Percentiles rank a stretch among this genome's conserved stretches.
These are phyloP conservation scores for Tenualosa thibaudeaui DNA, from an alignment of 2,797 vertebrate species.

Conservation along the genomic window DNA sequence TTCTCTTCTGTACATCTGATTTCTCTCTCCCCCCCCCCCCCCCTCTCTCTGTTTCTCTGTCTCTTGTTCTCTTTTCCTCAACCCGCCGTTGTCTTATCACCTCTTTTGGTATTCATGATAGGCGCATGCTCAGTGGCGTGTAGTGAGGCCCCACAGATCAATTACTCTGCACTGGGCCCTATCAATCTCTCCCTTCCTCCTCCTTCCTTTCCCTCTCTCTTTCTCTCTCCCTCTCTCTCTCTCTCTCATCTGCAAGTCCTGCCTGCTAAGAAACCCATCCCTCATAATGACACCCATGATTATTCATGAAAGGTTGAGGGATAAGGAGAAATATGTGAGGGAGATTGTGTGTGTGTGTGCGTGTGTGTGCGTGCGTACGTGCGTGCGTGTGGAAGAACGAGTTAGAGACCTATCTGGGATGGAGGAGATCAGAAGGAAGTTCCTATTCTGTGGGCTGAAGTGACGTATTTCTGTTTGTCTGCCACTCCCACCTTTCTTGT, in stretches of 20 bases:
- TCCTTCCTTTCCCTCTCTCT: not conserved
- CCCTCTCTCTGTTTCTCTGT: conserved; percentile 11
- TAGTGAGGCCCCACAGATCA: conserved; percentile 51
- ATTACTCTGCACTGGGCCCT: conserved; percentile 54
- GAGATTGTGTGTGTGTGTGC: not conserved
- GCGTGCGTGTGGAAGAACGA: conserved; percentile 12
- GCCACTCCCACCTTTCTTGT: not conserved
- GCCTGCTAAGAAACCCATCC: conserved; percentile 52
- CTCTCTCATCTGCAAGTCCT: conserved; percentile 63
- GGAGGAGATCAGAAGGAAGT: conserved; percentile 31
- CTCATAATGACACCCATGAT: conserved; percentile 65
- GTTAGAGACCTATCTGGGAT: not conserved
- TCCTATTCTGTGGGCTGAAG: not conserved
- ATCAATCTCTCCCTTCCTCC: conserved; percentile 22
- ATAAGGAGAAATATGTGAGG: conserved; percentile 7
- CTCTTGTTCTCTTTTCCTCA: not conserved
- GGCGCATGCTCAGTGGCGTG: conserved; percentile 34
- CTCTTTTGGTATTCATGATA: conserved; percentile 51
- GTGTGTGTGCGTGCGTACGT: conserved; percentile 9
- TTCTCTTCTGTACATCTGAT: not conserved
- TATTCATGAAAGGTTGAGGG: conserved; percentile 41
- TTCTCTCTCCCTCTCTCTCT: conserved; percentile 53
- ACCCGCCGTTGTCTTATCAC: conserved; percentile 8
- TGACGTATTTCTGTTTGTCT: not conserved
- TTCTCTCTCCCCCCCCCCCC: conserved; percentile 13